Percentiles rank a stretch among this genome's conserved stretches.
These are phyloP conservation scores for Archaeoteleia sp. DNA, from an alignment of 2,888 invertebrate species.

Conservation along the genomic window DNA sequence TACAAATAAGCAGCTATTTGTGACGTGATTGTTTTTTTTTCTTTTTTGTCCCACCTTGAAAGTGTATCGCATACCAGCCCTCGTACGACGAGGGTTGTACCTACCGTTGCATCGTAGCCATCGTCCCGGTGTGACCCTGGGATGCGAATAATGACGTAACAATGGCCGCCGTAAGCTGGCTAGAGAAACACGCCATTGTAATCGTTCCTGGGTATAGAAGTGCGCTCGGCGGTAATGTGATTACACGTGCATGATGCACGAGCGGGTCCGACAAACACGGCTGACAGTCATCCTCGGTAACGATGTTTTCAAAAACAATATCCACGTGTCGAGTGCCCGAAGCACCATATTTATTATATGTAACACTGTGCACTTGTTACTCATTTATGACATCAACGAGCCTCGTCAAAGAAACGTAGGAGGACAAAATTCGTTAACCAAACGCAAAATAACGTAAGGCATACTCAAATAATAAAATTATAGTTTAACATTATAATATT, in stretches of 20 bases:
- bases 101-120: slow-evolving; percentile 28
- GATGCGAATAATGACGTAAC: slow-evolving; percentile 74
- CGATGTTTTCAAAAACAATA: slow-evolving; percentile 75
- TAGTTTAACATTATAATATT: too few species aligned
- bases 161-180: slow-evolving; percentile 69
- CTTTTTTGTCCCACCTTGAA: slow-evolving; percentile 42
- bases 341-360: slow-evolving; percentile 52
- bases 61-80: slow-evolving; percentile 36
- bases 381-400: slow-evolving; percentile 48
- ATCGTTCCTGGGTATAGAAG: slow-evolving; percentile 56
- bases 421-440: too few species aligned
- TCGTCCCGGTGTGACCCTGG: slow-evolving; percentile 30
- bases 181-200: slow-evolving; percentile 70
- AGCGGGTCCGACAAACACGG: slow-evolving; percentile 60
- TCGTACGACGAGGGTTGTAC: slow-evolving; percentile 30
- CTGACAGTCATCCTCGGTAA: slow-evolving; percentile 73
- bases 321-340: slow-evolving; percentile 62
- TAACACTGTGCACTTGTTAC: slow-evolving; percentile 52
- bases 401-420: slow-evolving; percentile 46
- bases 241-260: slow-evolving; percentile 64
- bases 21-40: slow-evolving; percentile 5
- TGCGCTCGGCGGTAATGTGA: slow-evolving; percentile 64
- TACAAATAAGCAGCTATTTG: too few species aligned
- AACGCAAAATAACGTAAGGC: too few species aligned
- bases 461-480: too few species aligned